Evolutionary conservation across 2,113 vertebrate genomes (phyloP).

Genomic region (Terrapene triunguis): DNA sequence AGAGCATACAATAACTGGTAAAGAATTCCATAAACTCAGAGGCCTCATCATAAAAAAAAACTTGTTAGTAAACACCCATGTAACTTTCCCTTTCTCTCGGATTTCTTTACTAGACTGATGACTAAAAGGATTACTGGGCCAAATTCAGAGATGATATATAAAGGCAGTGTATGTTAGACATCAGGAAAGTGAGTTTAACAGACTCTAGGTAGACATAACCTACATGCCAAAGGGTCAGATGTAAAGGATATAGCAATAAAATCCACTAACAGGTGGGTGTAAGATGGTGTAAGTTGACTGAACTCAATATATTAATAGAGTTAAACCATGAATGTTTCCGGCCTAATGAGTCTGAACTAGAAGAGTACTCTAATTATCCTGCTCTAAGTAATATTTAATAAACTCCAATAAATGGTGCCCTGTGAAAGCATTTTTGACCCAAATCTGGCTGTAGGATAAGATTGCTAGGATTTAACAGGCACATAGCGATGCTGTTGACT

Average conservation of each 20-base stretch:
- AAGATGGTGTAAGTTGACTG: neutral
- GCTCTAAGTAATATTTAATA: neutral
- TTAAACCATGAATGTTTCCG: neutral
- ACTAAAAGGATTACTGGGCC: neutral
- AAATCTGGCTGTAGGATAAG: neutral
- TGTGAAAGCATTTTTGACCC: neutral
- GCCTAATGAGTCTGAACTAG: neutral
- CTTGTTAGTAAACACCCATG: conserved; percentile 44
- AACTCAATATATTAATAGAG: neutral
- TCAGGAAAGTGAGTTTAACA: neutral
- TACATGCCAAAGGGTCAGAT: neutral
- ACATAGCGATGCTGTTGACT: neutral
- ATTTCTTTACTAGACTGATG: neutral
- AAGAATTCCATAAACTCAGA: neutral
- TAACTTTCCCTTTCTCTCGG: neutral
- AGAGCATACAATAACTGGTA: conserved; percentile 11
- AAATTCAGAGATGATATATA: neutral
- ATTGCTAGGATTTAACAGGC: neutral
- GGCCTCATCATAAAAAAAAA: conserved; percentile 34
- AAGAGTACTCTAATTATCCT: neutral
- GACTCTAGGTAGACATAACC: neutral
- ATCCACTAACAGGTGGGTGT: neutral
- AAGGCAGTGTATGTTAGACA: neutral
- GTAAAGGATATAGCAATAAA: neutral
- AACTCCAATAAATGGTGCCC: neutral